Percentiles rank a stretch among this genome's conserved stretches.
Conservation (phyloP, 23 tunicate species). For the Trididemnum clinides region DNA sequence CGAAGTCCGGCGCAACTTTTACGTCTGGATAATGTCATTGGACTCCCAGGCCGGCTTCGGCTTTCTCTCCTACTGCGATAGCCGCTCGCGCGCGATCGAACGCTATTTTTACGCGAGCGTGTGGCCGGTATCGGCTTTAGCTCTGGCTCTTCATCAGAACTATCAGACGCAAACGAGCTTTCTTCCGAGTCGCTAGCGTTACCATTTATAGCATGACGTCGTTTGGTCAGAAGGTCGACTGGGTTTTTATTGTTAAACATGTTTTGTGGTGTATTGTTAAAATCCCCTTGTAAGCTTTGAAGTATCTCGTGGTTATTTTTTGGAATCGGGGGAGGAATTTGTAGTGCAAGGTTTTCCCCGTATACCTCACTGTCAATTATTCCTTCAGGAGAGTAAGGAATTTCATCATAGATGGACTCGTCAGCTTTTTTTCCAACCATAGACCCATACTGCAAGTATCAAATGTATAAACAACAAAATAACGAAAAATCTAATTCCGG, state of each 20-base stretch:
- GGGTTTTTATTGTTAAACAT: neutral
- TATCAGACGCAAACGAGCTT: neutral
- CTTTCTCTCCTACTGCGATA: conserved; percentile 1
- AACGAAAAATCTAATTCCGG: too few relatives aligned
- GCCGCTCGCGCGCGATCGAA: conserved; percentile 16
- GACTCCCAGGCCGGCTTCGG: conserved; percentile 23
- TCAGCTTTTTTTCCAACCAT: neutral
- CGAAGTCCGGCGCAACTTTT: conserved; percentile 14
- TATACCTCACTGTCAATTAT: neutral
- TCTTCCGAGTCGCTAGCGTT: neutral
- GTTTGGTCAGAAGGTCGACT: neutral
- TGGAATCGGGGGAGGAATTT: conserved; percentile 2
- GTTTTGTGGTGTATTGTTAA: neutral
- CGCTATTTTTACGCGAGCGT: neutral
- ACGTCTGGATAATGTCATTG: neutral
- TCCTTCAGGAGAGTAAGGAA: conserved; percentile 35
- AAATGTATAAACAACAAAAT: too few relatives aligned
- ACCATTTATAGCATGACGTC: neutral
- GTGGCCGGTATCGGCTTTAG: neutral
- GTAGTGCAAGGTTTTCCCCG: neutral
- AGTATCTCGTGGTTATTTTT: neutral
- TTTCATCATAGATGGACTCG: conserved; percentile 60
- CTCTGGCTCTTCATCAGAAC: neutral
- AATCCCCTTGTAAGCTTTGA: neutral
- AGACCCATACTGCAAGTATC: neutral